Conservation (phyloP, 1,140 invertebrate genomes). For the Catajapyx aquilonaris region DNA sequence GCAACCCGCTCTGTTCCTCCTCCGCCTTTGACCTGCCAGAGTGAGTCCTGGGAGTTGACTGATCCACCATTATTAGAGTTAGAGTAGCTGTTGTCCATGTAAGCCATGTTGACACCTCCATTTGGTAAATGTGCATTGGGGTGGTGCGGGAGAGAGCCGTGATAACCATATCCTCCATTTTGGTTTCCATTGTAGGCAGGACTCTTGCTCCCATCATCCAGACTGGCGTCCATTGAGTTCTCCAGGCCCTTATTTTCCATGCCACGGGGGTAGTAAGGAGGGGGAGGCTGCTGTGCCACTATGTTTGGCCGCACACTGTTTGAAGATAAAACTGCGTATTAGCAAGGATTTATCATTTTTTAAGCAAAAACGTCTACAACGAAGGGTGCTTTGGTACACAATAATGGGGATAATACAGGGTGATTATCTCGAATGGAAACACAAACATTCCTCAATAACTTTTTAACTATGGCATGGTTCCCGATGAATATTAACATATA, state of each 20-base stretch:
- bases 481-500: too few relatives aligned
- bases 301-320: conserved; percentile 48
- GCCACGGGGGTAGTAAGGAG: conserved; percentile 59
- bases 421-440: too few relatives aligned
- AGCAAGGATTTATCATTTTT: too few relatives aligned
- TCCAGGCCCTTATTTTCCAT: conserved; percentile 80
- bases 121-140: conserved; percentile 9
- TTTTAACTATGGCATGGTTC: too few relatives aligned
- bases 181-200: conserved; percentile 51
- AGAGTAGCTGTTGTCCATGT: conserved; percentile 75
- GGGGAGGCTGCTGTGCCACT: conserved; percentile 53
- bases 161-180: conserved; percentile 65
- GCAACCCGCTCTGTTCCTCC: too few relatives aligned
- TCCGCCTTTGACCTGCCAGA: conserved; percentile 65
- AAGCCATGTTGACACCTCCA: conserved; percentile 49
- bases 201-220: conserved; percentile 61
- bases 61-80: conserved; percentile 82
- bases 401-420: too few relatives aligned
- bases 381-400: too few relatives aligned
- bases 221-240: conserved; percentile 56
- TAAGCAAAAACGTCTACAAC: too few relatives aligned
- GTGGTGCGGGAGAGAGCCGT: conserved; percentile 21
- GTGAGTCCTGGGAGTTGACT: conserved; percentile 81
- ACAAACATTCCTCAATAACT: too few relatives aligned
- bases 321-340: too few relatives aligned